phyloP scores from a whole-genome alignment of 2,113 vertebrate genomes.

The Alectura lathami region DNA sequence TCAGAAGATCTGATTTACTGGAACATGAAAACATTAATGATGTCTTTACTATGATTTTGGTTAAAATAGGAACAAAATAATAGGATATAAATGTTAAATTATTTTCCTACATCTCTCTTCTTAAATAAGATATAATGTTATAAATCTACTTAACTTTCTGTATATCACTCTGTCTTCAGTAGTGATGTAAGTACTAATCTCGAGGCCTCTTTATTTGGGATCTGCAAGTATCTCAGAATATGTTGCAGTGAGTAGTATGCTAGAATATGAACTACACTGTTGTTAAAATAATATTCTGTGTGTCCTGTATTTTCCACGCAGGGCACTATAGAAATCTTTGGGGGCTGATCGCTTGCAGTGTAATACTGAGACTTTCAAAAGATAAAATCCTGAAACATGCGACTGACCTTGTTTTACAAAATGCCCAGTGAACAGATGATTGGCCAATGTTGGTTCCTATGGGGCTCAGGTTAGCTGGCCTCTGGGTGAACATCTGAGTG shows the following conservation, averaged over 20 bases:
- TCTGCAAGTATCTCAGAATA: not conserved
- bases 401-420: rapidly evolving
- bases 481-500: not conserved
- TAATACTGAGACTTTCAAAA: not conserved
- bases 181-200: not conserved
- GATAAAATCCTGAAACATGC: not conserved
- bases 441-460: not conserved
- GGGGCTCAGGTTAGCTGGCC: rapidly evolving
- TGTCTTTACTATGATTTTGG: not conserved
- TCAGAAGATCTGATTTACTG: not conserved
- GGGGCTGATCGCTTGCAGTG: not conserved
- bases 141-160: not conserved
- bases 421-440: rapidly evolving
- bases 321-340: not conserved
- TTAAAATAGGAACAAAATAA: not conserved
- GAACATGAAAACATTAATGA: not conserved
- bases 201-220: not conserved
- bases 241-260: no score
- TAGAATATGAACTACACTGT: not conserved
- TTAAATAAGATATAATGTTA: not conserved
- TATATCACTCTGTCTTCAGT: not conserved
- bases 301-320: not conserved
- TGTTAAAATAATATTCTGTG: not conserved
- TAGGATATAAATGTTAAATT: not conserved
- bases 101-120: not conserved